Evolutionary conservation across 2,888 invertebrate species (phyloP).

Genomic region (Mamestra brassicae): DNA sequence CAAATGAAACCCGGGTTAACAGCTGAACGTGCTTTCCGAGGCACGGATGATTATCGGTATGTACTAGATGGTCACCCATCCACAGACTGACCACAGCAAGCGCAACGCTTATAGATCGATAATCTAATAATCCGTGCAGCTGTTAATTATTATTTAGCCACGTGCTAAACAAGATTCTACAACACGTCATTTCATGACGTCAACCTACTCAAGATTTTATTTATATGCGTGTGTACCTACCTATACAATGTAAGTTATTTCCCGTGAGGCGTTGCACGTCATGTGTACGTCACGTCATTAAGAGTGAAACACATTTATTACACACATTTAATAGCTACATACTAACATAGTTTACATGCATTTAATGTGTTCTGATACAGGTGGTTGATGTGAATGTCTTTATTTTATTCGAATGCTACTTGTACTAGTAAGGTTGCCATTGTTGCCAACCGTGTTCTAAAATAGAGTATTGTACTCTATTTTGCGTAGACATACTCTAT

Average conservation of each 20-base stretch:
- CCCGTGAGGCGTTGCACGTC: background rate
- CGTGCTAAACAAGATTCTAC: background rate
- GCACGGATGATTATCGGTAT: no score
- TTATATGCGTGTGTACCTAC: background rate
- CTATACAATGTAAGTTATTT: constrained; percentile 7
- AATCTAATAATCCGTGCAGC: no score
- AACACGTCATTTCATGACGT: background rate
- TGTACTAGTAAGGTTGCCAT: background rate
- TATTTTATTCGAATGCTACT: background rate
- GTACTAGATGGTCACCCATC: no score
- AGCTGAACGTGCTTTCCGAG: no score
- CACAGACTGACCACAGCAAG: no score
- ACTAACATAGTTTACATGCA: background rate
- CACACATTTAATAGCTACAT: background rate
- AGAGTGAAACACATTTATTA: background rate
- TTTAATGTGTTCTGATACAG: background rate
- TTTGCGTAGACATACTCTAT: no score
- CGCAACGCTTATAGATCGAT: no score
- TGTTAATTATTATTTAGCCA: background rate
- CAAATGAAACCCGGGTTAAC: no score
- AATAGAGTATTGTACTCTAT: no score
- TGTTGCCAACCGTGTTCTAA: no score
- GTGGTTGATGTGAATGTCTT: background rate
- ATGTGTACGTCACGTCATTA: background rate
- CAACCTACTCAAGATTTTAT: background rate